Base-by-base conservation (phyloP, 2,113 vertebrate genomes). In the Micronisus gabar region DNA sequence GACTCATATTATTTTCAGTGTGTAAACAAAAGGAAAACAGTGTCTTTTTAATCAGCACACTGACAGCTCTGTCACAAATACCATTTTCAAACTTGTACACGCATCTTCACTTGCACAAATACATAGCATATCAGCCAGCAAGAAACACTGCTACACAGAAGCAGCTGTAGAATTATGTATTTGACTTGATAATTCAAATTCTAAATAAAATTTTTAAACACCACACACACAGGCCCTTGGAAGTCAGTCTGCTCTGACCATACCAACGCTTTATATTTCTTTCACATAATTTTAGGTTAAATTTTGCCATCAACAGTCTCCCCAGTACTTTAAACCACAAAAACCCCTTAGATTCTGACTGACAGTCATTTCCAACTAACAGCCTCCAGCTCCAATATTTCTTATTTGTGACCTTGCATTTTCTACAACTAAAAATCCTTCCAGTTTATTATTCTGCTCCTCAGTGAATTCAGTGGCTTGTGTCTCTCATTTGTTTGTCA, bases 291-390 rank as follows among this genome's bases (percentile, higher is more conserved):
- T 81, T 15, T 29, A 56, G 11, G 32, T 73, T 48, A 65, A 90
- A 80, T 65, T 56, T 40, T 66, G 41, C 29, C 41, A 83, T 53
- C 68, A 68, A 48, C 21, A 32, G 11, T 47, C 48, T 55, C 11
- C 18, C 11, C 45, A 52, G 27, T 36, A 70, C n/a, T 85, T 90
- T 48, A 85, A 93, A 86, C 4, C 2, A n/a, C 78, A 94, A 81
- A 73, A 53, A 5, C 1, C 11, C 17, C 52, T 78, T 70, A 48
- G n/a, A 73, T 53, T 82, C 40, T 94, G 91, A 95, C 74, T 82
- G 78, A 81, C 83, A 93, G 61, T 45, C 25, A 76, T 85, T 95
- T 85, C 90, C 53, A 95, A 84, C 79, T 95, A 96, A 89, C 55
- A 93, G 52, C 12, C 29, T 81, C 80, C 56, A 94, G 41, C 59